Evolutionary conservation across 2,113 vertebrate genomes (phyloP), one percentile per base, ranked within the genome.

Genomic region (Corvus hawaiiensis): DNA sequence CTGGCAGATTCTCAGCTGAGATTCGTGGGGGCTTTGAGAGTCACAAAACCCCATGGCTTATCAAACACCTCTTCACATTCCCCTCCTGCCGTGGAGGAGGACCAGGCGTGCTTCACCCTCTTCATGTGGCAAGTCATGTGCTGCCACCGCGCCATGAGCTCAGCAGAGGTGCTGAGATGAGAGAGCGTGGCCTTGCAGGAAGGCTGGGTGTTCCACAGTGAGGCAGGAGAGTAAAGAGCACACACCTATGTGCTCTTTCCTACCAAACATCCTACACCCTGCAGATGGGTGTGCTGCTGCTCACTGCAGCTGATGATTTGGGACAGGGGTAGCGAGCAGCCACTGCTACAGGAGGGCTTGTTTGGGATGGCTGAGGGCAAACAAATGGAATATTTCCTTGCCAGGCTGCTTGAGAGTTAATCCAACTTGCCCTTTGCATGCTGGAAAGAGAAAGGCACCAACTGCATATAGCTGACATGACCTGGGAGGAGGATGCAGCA

Each of bases 121-220:
- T 62, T 86, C 41, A 16, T 49, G 69, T 30, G 78, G 66, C 1
- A 3, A 71, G 43, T 19, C 16, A 14, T 1, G 3, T 7, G 62
- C 10, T 58, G 83, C 49, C 8, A 6, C 51, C 0, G 0, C 0
- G 1, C 46, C 3, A 0, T 1, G 1, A 20, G 71, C n/a, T 84
- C 66, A 8, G 19, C 56, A 20, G 66, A 7, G 14, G 68, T 0
- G 0, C 58, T 4, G 39, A 22, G 33, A 3, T 2, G 5, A 28
- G 55, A 16, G 21, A 63, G 17, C 0, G 0, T 4, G 32, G 66
- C 37, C 19, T 18, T 39, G 51, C 21, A n/a, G 71, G 61, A 15
- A 62, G 56, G 86, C 46, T 35, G 37, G 3, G 3, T 8, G 32
- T 6, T 43, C 33, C 41, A 27, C 44, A 72, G 67, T 0, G 22